Base-by-base conservation (phyloP, 2,888 invertebrate genomes). In the Pinctada fucata region DNA sequence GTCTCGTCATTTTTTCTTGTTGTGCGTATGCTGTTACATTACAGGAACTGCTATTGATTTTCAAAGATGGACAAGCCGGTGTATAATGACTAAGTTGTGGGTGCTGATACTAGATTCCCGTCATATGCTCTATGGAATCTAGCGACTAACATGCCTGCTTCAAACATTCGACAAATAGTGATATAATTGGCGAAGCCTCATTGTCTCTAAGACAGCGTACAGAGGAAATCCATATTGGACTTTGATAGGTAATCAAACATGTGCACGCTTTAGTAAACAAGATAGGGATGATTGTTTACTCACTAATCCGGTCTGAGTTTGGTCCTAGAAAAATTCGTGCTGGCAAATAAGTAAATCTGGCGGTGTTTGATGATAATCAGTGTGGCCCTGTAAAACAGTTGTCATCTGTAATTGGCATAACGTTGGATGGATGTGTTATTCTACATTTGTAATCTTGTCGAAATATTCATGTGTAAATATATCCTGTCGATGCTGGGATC, bases 51-150 rank as follows among this genome's bases (percentile, higher is more conserved):
- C 68, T 45, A n/a, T 68, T 45, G 8, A 68, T 74, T 74, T 66
- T 49, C 65, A 48, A 73, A 74, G 74, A 74, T 74, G 74, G 74
- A 74, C 74, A 74, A 65, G 72, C 66, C 63, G 6, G 65, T 63
- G 67, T 51, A 58, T 10, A 10, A 13, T 58, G 13, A 6, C 58
- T 10, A 13, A 10, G 8, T 13, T 58, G 8, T 10, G 8, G 58
- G 13, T 58, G 58, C 58, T 13, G 6, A 58, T 13, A 58, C 58
- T 58, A 13, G 6, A 58, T 58, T 58, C 58, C 13, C 58, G 8
- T 58, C 58, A 58, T 58, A 6, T 13, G 58, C 58, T 58, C 58
- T 58, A 58, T 58, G 58, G 58, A 58, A 58, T 58, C 6, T 58
- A 58, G 58, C 1, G 6, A 58, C 13, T 13, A 6, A 58, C 13